Conservation (phyloP, 2,888 invertebrate species). For the Erebia epiphron region DNA sequence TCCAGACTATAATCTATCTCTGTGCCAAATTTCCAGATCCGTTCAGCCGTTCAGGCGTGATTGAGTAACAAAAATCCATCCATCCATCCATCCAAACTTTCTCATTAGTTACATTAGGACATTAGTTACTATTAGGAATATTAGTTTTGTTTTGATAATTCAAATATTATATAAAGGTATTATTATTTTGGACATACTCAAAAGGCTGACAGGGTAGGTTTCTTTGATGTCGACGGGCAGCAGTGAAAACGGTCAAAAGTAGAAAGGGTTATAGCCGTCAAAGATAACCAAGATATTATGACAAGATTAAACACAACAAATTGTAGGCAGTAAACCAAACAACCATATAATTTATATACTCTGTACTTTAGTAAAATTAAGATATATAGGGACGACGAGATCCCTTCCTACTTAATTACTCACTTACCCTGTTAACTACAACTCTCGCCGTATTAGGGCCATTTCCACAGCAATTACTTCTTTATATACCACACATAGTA, state of each 20-base stretch:
- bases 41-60: too few relatives aligned
- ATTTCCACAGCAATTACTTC: conserved; percentile 17
- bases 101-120: too few relatives aligned
- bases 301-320: conserved; percentile 54
- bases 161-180: too few relatives aligned
- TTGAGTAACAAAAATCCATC: too few relatives aligned
- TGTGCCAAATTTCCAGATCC: too few relatives aligned
- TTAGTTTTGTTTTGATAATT: too few relatives aligned
- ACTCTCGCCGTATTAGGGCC: conserved; percentile 14
- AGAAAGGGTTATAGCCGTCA: conserved; percentile 75
- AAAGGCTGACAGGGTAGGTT: too few relatives aligned
- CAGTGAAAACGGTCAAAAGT: conserved; percentile 66
- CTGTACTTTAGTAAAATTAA: conserved; percentile 25
- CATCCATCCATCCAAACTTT: too few relatives aligned
- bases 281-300: conserved; percentile 71
- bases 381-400: conserved; percentile 18
- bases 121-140: too few relatives aligned
- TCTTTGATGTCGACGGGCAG: conserved; percentile 64
- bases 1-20: too few relatives aligned
- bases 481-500: conserved; percentile 19
- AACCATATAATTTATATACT: conserved; percentile 15
- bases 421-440: conserved; percentile 27
- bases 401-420: conserved; percentile 23
- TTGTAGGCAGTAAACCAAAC: conserved; percentile 29
- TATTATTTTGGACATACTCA: too few relatives aligned